Percentiles rank a stretch among this genome's conserved stretches.
These are phyloP conservation scores for Synanthedon myopaeformis DNA, from an alignment of 2,888 invertebrate genomes.

Conservation along the genomic window DNA sequence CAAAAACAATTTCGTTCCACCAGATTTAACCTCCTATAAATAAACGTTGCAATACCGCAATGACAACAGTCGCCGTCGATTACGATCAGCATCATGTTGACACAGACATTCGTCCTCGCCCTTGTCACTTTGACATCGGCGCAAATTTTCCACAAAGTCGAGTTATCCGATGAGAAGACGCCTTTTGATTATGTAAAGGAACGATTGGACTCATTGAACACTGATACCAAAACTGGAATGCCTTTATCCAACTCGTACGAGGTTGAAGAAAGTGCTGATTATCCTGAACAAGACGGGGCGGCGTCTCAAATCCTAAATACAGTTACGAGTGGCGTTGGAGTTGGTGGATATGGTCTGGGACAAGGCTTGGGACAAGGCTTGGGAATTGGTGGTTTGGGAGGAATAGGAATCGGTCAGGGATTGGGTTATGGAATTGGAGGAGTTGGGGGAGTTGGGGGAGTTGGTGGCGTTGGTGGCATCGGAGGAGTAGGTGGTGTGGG, in stretches of 20 bases:
- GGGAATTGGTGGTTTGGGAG: constrained; percentile 8
- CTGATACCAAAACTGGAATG: constrained; percentile 39
- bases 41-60: constrained; percentile 50
- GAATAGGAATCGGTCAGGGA: constrained; percentile 24
- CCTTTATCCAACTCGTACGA: constrained; percentile 65
- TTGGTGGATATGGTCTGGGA: constrained; percentile 25
- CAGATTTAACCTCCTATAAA: constrained; percentile 60
- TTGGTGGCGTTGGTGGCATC: constrained; percentile 14
- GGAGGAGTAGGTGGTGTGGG: constrained; percentile 19
- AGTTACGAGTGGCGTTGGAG: constrained; percentile 36
- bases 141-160: constrained; percentile 32
- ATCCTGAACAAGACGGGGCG: constrained; percentile 62
- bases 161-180: constrained; percentile 49
- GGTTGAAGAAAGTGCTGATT: constrained; percentile 71
- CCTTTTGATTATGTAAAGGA: constrained; percentile 60
- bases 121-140: constrained; percentile 31
- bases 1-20: constrained; percentile 57
- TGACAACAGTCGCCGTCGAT: constrained; percentile 49
- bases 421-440: constrained; percentile 25
- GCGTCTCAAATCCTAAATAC: constrained; percentile 51
- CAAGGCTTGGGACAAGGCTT: constrained; percentile 16
- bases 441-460: constrained; percentile 16
- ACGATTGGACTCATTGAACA: constrained; percentile 40
- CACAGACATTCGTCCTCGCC: constrained; percentile 32
- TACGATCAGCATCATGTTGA: constrained; percentile 38